Base-by-base conservation (phyloP, 2,797 vertebrate genomes). In the Hydrophis major region DNA sequence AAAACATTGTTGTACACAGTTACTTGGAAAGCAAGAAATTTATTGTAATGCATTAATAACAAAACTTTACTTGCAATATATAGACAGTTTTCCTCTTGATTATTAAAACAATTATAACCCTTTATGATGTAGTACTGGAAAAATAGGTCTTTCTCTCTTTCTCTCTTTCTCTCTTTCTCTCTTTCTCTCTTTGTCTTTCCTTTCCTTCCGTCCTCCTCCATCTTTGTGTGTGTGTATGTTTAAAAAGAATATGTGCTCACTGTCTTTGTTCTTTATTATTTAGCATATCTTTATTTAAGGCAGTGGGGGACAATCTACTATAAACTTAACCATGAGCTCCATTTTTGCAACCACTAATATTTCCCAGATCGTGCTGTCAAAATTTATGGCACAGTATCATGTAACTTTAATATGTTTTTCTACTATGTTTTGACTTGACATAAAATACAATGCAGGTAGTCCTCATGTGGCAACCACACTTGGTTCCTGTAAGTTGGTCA, bases 11-110 rank as follows among this genome's bases (percentile, higher is more conserved):
- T 25, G n/a, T 18, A 25, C 66, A 50, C 28, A 3, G 92, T 61
- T 47, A 50, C 37, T 11, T 16, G 2, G 89, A 27, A 91, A 60
- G 3, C 22, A 91, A 66, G 2, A 55, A 93, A 60, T 42, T 56
- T 61, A 90, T 90, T 0, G 0, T 22, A 61, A 86, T 0, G 0
- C 0, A 53, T 57, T 89, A 13, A 86, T 1, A 1, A 42, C 6
- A 57, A 37, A 88, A 37, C 47, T 89, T 32, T 37, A 27, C 4
- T 0, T 0, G 0, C 22, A 89, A 1, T n/a, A 27, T 6, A 27
- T 0, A 16, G 42, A 86, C 50, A 86, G 50, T n/a, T 32, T 86
- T 16, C 50, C 50, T 87, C 28, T 27, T 87, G 12, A 55, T n/a
- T 87, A 55, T 87, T 27, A 87, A 87, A 55, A 55, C 11, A 57